Conservation (phyloP, 2,113 vertebrate species). For the Pygoscelis adeliae region DNA sequence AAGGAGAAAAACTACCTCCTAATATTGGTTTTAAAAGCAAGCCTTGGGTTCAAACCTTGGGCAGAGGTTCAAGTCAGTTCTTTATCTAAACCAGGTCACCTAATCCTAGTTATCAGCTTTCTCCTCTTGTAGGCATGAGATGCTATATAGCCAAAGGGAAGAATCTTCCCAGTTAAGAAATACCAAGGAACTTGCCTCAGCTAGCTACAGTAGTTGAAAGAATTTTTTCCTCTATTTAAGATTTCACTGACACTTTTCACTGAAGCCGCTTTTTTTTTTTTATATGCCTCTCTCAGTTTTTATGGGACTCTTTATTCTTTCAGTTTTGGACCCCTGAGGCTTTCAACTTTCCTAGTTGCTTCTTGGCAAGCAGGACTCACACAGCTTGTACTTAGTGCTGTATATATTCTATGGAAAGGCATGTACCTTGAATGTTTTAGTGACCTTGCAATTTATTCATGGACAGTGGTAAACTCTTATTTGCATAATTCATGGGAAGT, state of each 20-base stretch:
- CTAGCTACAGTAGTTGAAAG: slow-evolving; percentile 34
- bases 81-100: slow-evolving; percentile 29
- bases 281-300: neutral
- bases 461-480: neutral
- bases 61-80: slow-evolving; percentile 49
- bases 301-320: neutral
- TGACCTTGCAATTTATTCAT: neutral
- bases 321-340: neutral
- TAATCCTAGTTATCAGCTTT: slow-evolving; percentile 45
- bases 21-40: neutral
- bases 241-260: neutral
- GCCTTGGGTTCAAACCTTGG: slow-evolving; percentile 50
- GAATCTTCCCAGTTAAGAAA: slow-evolving; percentile 41
- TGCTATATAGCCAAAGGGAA: slow-evolving; percentile 47
- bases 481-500: neutral
- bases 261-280: neutral
- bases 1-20: neutral
- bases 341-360: neutral
- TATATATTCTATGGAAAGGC: neutral
- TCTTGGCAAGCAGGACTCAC: neutral
- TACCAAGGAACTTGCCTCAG: slow-evolving; percentile 53
- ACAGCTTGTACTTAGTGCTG: neutral
- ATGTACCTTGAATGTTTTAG: neutral
- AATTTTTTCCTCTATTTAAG: slow-evolving; percentile 12
- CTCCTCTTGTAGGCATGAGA: neutral